Evolutionary conservation across 2,888 invertebrate genomes (phyloP).

Genomic region (Nudaria mundana): DNA sequence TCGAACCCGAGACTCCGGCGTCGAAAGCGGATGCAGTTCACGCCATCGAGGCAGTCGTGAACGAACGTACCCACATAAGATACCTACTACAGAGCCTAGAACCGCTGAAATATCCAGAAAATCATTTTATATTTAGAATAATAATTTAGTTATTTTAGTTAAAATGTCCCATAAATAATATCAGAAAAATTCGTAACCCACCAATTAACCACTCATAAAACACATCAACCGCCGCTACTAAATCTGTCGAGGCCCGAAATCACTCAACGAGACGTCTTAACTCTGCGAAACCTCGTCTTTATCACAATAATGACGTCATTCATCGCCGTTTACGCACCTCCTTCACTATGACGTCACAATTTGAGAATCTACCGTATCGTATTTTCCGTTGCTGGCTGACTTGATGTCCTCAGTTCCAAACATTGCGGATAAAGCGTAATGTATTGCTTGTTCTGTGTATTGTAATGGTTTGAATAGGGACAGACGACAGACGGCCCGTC

Average conservation of each 20-base stretch:
- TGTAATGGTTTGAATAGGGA: constrained; percentile 31
- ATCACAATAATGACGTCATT: constrained; percentile 75
- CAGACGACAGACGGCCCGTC: constrained; percentile 52
- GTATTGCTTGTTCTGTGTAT: constrained; percentile 19
- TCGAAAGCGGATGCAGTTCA: too few species aligned
- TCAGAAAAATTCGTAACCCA: constrained; percentile 18
- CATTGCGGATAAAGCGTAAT: constrained; percentile 31
- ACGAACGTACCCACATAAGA: too few species aligned
- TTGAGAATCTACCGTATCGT: constrained; percentile 11
- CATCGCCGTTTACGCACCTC: constrained; percentile 62
- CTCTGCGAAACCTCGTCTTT: constrained; percentile 62
- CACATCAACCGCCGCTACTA: constrained; percentile 39
- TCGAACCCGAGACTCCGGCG: too few species aligned
- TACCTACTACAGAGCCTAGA: too few species aligned
- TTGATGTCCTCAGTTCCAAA: not conserved
- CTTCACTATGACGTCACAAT: constrained; percentile 24
- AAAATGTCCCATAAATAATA: too few species aligned
- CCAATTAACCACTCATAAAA: constrained; percentile 38
- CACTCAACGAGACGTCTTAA: constrained; percentile 69
- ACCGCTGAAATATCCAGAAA: too few species aligned
- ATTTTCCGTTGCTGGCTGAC: constrained; percentile 34
- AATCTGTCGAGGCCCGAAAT: constrained; percentile 54
- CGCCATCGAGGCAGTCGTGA: too few species aligned
- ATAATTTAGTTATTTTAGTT: too few species aligned
- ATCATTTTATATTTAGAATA: too few species aligned